Evolutionary conservation across 2,113 vertebrate genomes (phyloP).

Genomic region (Machaerirhynchus nigripectus): DNA sequence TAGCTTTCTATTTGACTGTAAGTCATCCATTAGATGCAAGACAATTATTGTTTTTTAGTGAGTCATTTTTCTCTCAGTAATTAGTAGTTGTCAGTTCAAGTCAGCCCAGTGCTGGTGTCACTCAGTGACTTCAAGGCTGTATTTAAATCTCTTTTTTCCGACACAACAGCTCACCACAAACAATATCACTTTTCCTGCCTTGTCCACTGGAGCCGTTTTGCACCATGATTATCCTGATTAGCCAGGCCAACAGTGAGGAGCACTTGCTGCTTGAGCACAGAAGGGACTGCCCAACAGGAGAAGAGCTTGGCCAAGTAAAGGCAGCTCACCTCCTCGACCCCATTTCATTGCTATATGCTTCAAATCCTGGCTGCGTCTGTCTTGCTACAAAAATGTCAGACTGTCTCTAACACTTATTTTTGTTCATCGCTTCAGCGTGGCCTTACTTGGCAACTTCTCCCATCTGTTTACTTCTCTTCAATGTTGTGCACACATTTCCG

Average conservation of each 20-base stretch:
- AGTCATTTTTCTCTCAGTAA: conserved; percentile 47
- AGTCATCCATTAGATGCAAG: conserved; percentile 16
- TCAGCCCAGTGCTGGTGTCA: not conserved
- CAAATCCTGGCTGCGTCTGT: conserved; percentile 1
- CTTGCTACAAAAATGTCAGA: conserved; percentile 39
- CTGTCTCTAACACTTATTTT: conserved; percentile 45
- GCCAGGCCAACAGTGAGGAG: not conserved
- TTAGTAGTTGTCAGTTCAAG: conserved; percentile 35
- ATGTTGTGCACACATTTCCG: not conserved
- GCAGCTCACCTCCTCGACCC: not conserved
- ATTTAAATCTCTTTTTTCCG: conserved; percentile 16
- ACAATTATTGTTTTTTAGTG: conserved; percentile 36
- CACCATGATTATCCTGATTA: not conserved
- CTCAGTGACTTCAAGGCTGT: conserved; percentile 12
- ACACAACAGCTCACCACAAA: not conserved
- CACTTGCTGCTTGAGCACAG: not conserved
- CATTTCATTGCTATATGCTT: not conserved
- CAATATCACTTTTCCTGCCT: not conserved
- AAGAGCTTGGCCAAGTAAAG: conserved; percentile 3
- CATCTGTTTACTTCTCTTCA: conserved; percentile 54
- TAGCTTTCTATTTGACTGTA: conserved; percentile 23
- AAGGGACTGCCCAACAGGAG: not conserved
- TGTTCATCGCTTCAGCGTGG: not conserved
- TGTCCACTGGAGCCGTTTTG: not conserved
- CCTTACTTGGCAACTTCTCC: conserved; percentile 47